Conservation (phyloP, 35 echinoderm and acorn worm species). For the Holothuria glaberrima region DNA sequence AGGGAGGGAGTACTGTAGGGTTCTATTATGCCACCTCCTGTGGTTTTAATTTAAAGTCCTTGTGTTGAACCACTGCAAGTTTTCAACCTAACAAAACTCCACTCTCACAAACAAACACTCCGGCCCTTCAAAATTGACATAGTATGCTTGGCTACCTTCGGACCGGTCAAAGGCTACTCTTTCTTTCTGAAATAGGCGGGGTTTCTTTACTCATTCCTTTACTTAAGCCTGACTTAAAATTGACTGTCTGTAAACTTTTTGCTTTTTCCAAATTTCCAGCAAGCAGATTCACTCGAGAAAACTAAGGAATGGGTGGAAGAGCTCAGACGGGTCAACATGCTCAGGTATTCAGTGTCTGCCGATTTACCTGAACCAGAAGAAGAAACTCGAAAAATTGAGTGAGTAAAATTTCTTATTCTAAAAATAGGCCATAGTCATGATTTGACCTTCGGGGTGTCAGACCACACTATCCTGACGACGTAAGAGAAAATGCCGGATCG, state of each 20-base stretch:
- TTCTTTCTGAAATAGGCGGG: not conserved
- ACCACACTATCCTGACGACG: no score
- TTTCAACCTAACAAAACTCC: no score
- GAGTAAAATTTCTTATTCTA: not conserved
- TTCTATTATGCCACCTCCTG: not conserved
- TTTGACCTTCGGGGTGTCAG: no score
- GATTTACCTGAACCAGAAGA: conserved; percentile 12
- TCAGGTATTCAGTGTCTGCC: not conserved
- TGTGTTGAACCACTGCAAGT: not conserved
- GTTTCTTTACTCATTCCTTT: not conserved
- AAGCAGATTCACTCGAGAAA: conserved; percentile 15
- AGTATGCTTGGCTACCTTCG: no score
- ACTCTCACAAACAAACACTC: no score
- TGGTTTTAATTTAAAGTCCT: no score
- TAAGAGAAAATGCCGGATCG: no score
- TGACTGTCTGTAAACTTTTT: not conserved
- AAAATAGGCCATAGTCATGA: no score
- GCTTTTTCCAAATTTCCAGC: not conserved
- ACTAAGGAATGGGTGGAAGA: conserved; percentile 6
- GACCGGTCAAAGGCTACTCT: no score
- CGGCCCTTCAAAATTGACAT: not conserved
- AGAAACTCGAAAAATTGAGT: conserved; percentile 45
- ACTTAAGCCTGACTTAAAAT: not conserved
- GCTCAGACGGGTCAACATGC: conserved; percentile 5
- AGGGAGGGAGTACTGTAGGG: no score